Evolutionary conservation across 30 jellyfish, hydroid and myxozoan species (phyloP), one percentile per base, ranked within the genome.

Genomic region (Aurelia aurita complex sp. Pacific): DNA sequence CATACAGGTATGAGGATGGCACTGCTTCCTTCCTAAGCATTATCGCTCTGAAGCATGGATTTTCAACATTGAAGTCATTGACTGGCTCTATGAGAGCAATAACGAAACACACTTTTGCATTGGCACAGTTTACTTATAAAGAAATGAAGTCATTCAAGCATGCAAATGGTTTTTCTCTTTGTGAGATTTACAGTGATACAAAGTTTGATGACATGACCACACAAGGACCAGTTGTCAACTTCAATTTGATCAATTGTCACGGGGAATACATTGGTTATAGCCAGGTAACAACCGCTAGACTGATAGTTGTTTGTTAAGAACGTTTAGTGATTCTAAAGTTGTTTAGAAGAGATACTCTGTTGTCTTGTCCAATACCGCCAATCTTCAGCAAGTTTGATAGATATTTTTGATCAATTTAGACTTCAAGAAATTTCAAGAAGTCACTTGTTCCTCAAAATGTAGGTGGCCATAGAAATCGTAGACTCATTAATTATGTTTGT

Each of bases 1-100:
- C 14, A 63, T 74, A 7, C 77, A 85, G 94, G 60, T 75, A 23
- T 53, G 94, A 85, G 59, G 94, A 85, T 76, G 94, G 94, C 14
- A 85, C 94, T 12, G 46, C 69, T 14, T 40, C 88, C 12, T 85
- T 85, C 70, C 94, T 74, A 10, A 79, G 60, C 86, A 85, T 85
- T 14, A 74, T 85, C 15, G 88, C 89, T 5, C 33, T 85, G 51
- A 85, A 66, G 79, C 83, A 85, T 42, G 94, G 94, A 32, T 85
- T 85, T 67, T 9, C 67, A 51, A 42, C 89, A 54, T 42, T 85
- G 34, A 66, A 75, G 51, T 4, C 65, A 4, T 70, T 67, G 23
- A 64, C 78, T 50, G 77, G 79, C 51, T 60, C 79, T 0, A 85
- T 85, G 94, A 74, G 63, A 15, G 79, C 69, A 35, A 57, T 85